Conservation (phyloP, 2,888 invertebrate genomes). For the Drosophila ustulata region DNA sequence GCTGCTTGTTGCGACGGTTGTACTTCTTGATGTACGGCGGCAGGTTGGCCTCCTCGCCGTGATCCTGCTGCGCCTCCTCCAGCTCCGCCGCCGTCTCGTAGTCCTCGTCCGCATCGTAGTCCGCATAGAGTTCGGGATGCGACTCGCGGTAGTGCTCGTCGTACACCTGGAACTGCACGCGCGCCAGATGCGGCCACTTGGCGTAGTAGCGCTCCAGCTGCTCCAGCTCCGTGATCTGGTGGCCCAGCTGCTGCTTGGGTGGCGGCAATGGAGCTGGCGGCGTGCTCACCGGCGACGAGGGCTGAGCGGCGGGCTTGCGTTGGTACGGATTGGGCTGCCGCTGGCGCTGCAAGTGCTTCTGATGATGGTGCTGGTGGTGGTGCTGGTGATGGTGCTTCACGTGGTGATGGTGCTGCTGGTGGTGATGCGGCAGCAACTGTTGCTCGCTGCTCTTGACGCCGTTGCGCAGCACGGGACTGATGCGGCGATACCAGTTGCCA, state of each 20-base stretch:
- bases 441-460: conserved; percentile 61
- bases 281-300: conserved; percentile 23
- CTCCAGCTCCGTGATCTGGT: conserved; percentile 81
- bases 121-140: conserved; percentile 71
- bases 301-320: conserved; percentile 32
- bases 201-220: conserved; percentile 82
- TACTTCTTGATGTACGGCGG: conserved; percentile 85
- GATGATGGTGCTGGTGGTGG: conserved; percentile 38
- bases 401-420: conserved; percentile 33
- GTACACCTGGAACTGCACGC: conserved; percentile 82
- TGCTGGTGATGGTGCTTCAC: conserved; percentile 27
- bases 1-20: conserved; percentile 83
- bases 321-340: conserved; percentile 56
- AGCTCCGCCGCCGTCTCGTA: conserved; percentile 71
- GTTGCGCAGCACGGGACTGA: conserved; percentile 76
- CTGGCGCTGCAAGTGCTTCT: conserved; percentile 25
- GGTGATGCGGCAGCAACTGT: conserved; percentile 33
- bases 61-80: conserved; percentile 70
- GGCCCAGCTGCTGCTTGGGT: conserved; percentile 72
- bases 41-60: conserved; percentile 77
- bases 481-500: conserved; percentile 77
- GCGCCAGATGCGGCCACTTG: conserved; percentile 84
- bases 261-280: conserved; percentile 59
- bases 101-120: conserved; percentile 74
- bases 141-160: conserved; percentile 78